phyloP scores from a whole-genome alignment of 2,113 vertebrate species.

The Macquaria ambigua region DNA sequence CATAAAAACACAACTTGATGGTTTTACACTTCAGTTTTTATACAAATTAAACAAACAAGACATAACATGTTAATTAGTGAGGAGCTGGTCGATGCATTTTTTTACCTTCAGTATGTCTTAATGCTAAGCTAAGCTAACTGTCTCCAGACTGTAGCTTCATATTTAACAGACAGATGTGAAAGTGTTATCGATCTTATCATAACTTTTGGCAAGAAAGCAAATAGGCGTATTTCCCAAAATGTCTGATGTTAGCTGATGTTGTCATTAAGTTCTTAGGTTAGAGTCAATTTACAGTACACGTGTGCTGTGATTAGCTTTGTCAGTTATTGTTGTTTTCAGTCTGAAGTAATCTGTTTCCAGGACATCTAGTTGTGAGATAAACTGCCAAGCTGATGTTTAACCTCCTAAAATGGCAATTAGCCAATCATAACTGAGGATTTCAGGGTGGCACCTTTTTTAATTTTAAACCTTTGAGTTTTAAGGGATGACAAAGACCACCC shows the following conservation, averaged over 20 bases:
- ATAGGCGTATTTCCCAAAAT: too few species aligned
- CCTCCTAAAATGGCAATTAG: not conserved
- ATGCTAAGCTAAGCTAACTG: not conserved
- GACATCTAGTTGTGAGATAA: not conserved
- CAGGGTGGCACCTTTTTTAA: not conserved
- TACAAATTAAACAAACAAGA: not conserved
- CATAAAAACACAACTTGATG: not conserved
- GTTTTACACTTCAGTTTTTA: not conserved
- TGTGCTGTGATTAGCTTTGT: not conserved
- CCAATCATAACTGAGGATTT: conserved; percentile 19
- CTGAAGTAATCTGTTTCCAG: not conserved
- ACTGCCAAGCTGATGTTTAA: not conserved
- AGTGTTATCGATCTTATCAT: too few species aligned
- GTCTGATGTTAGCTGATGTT: too few species aligned
- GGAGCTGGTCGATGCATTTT: not conserved
- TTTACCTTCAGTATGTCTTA: not conserved
- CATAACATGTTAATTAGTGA: not conserved
- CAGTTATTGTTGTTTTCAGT: not conserved
- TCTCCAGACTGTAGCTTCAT: not conserved
- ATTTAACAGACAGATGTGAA: too few species aligned
- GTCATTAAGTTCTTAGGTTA: too few species aligned
- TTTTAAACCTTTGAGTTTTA: not conserved
- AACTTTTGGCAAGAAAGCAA: too few species aligned
- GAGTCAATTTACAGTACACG: too few species aligned
- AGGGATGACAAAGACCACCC: not conserved